Evolutionary conservation across 2,888 invertebrate species (phyloP), one percentile per base, ranked within the genome.

Genomic region (Meta bourneti): DNA sequence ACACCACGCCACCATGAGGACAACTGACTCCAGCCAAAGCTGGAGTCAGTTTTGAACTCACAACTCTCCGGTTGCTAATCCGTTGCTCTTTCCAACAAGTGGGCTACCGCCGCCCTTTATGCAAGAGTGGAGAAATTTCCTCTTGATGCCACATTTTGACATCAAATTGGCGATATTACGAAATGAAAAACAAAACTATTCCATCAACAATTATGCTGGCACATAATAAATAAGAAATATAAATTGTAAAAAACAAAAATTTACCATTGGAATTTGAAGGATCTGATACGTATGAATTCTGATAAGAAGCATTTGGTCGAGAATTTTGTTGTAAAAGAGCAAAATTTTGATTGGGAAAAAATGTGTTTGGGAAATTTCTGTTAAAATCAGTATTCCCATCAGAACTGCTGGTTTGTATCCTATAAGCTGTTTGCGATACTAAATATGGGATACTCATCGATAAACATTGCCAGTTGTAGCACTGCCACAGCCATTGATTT

Each of bases 401-500:
- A 16, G 89, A 6, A 78, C 72, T 89, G 13, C 20, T 74, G 7
- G 20, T 71, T 13, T 90, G 90, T 72, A 83, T 78, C 7, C 90
- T 80, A 69, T 71, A 89, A n/a, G 85, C 87, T n/a, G 93, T 82
- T 34, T 92, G 88, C 13, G 87, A 51, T 70, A 93, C n/a, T n/a
- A 93, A 86, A 85, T 90, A 93, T 16, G 93, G 93, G 11, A 93
- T 79, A 9, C 93, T 88, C 52, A 77, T 54, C 6, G 91, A 81
- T 13, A 94, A 83, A 74, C 91, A 93, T 81, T 94, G 94, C 93
- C 92, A 93, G 49, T 94, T 93, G 52, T 93, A 93, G 74, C 93
- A 93, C 72, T 93, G 93, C 91, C 93, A 93, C 9, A 94, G 69
- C 94, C 94, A 94, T 70, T 92, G 91, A 54, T 93, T 93, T 11